Evolutionary conservation across 2,888 invertebrate species (phyloP).

Genomic region (Mimas tiliae): DNA sequence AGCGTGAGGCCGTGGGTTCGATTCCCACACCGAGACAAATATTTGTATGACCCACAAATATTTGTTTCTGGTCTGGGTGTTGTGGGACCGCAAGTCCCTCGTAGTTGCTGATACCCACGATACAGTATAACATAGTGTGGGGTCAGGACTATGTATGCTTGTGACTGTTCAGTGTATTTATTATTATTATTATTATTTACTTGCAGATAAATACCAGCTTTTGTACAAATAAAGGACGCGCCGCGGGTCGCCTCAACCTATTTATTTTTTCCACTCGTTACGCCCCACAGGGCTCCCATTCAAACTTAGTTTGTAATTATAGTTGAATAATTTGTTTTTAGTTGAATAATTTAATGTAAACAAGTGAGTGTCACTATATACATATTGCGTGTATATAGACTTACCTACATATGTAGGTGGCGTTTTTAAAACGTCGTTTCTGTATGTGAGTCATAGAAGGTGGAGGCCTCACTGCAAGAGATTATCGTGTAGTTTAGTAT

Average conservation of each 20-base stretch:
- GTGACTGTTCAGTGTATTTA: no score
- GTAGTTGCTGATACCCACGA: no score
- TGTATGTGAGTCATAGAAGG: slow-evolving; percentile 32
- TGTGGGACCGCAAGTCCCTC: no score
- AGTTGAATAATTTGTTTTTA: slow-evolving; percentile 56
- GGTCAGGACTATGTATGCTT: no score
- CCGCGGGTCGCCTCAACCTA: slow-evolving; percentile 66
- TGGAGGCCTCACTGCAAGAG: slow-evolving; percentile 31
- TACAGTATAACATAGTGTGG: no score
- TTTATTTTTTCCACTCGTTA: slow-evolving; percentile 80
- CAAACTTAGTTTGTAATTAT: slow-evolving; percentile 63
- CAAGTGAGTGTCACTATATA: slow-evolving; percentile 46
- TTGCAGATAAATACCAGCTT: slow-evolving; percentile 69
- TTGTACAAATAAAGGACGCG: slow-evolving; percentile 76
- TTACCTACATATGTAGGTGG: slow-evolving; percentile 64
- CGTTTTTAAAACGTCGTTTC: slow-evolving; percentile 49
- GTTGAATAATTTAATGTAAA: slow-evolving; percentile 69
- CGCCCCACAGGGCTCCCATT: slow-evolving; percentile 76
- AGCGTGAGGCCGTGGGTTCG: no score
- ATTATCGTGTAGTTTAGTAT: slow-evolving; percentile 5
- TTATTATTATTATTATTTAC: no score
- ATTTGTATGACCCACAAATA: no score
- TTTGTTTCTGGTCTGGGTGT: no score
- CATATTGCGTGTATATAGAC: slow-evolving; percentile 49
- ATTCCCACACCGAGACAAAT: no score